Base-by-base conservation (phyloP, 2,888 invertebrate species). In the Latrodectus hesperus region DNA sequence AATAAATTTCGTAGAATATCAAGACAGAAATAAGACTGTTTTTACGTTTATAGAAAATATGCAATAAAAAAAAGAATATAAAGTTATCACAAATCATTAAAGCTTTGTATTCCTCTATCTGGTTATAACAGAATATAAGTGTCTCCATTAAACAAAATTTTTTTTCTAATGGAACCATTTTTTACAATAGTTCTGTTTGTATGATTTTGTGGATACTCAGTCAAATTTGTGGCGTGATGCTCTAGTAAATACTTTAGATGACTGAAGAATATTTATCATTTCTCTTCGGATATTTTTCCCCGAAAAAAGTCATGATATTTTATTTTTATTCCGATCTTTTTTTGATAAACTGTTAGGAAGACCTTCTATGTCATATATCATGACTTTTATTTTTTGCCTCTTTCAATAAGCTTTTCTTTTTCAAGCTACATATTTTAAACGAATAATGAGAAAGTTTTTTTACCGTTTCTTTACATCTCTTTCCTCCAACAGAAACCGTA, bases 341-440 rank as follows among this genome's bases (percentile, higher is more conserved):
- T 81, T 81, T 86, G 86, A 81, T 75, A 81, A 86, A 86, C 80
- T 86, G 86, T 81, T 80, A 86, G 70, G 64, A 67, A 81, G 76
- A 81, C 80, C 76, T 86, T 86, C 75, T 76, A 72, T 81, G 51
- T 80, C 75, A 86, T 86, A 80, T 86, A 86, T 86, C 86, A 85
- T 67, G 74, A 80, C 79, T 80, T 71, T 85, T 80, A 81, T 86
- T 81, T 86, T 81, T 76, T 38, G 38, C 49, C 64, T 76, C 76
- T 76, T 80, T 76, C 76, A 76, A 86, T 86, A 86, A 80, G 75
- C 75, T 64, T 53, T 81, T 70, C 72, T 76, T 81, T 79, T 85
- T 64, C 11, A 14, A 60, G 70, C 74, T 75, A 71, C 80, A 85
- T 68, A 73, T 75, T 85, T 85, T 84, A 77, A 85, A 75, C 85